Conservation (phyloP, 2,888 invertebrate species). For the Saturnia japonica region DNA sequence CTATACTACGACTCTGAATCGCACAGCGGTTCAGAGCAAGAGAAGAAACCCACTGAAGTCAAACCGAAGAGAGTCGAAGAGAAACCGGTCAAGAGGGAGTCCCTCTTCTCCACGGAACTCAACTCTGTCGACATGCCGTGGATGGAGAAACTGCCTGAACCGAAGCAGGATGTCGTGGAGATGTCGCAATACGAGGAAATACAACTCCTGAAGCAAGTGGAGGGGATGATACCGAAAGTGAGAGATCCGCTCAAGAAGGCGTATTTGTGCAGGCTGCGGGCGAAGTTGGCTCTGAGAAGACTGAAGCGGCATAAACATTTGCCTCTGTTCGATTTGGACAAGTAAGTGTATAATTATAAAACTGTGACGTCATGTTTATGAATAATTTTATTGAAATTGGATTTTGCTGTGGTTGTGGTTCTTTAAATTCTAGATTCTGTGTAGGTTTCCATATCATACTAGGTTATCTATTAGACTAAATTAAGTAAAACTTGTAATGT, state of each 20-base stretch:
- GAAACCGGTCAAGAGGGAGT: conserved; percentile 47
- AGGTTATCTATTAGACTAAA: no score
- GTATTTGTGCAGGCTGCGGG: conserved; percentile 52
- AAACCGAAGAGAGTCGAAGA: conserved; percentile 49
- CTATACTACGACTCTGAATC: conserved; percentile 66
- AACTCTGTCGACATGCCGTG: conserved; percentile 67
- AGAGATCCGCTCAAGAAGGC: conserved; percentile 56
- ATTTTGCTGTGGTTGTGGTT: no score
- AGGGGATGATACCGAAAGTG: conserved; percentile 58
- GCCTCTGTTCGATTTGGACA: conserved; percentile 72
- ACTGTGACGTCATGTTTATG: no score
- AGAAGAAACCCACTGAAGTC: conserved; percentile 34
- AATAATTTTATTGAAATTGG: no score
- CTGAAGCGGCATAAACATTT: conserved; percentile 70
- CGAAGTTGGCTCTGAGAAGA: conserved; percentile 64
- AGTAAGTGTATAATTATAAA: conserved; percentile 54
- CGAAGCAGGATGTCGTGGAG: conserved; percentile 48
- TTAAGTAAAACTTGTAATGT: no score
- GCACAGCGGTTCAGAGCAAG: conserved; percentile 50
- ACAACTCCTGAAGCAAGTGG: conserved; percentile 69
- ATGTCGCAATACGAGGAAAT: conserved; percentile 72
- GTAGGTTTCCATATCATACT: no score
- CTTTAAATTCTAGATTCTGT: no score
- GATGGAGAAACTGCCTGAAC: conserved; percentile 45
- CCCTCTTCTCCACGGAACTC: conserved; percentile 57